These are phyloP conservation scores for Pluvianellus socialis DNA, from an alignment of 2,113 vertebrate genomes.

Conservation along the genomic window DNA sequence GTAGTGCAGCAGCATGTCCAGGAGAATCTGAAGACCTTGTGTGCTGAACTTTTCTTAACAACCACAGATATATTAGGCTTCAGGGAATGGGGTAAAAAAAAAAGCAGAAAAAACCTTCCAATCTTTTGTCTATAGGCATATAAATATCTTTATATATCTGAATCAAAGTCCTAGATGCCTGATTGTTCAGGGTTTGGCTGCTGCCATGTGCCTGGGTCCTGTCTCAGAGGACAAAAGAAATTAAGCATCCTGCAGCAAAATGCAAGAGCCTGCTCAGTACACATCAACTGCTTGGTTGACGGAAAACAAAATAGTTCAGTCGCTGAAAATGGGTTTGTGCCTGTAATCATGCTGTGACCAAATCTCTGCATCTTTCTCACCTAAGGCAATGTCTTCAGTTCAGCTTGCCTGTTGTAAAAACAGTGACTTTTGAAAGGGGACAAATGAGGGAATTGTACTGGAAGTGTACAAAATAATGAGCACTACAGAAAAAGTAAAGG, in stretches of 20 bases:
- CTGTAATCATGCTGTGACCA: slow-evolving; percentile 15
- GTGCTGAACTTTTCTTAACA: not conserved
- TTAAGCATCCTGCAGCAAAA: slow-evolving; percentile 16
- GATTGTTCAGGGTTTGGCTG: not conserved
- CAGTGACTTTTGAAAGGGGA: not conserved
- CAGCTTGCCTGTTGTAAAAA: not conserved
- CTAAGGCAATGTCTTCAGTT: slow-evolving; percentile 17
- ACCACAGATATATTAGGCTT: not conserved
- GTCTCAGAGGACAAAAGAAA: not conserved
- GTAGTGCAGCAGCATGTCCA: not conserved
- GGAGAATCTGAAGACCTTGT: not conserved
- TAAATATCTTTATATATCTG: not conserved
- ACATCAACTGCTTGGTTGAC: not conserved
- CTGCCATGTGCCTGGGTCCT: not conserved
- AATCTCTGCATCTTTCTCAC: slow-evolving; percentile 7
- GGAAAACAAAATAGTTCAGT: slow-evolving; percentile 5
- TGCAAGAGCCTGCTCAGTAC: not conserved
- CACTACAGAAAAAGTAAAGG: not conserved
- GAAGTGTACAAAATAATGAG: not conserved
- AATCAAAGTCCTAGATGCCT: not conserved
- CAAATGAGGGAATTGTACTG: slow-evolving; percentile 1
- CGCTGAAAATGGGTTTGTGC: not conserved
- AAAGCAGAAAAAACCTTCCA: not conserved
- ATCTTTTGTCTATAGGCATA: not conserved
- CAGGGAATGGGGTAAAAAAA: not conserved